These are phyloP conservation scores for Anastrepha obliqua DNA, from an alignment of 1,140 invertebrate genomes.

Conservation along the genomic window DNA sequence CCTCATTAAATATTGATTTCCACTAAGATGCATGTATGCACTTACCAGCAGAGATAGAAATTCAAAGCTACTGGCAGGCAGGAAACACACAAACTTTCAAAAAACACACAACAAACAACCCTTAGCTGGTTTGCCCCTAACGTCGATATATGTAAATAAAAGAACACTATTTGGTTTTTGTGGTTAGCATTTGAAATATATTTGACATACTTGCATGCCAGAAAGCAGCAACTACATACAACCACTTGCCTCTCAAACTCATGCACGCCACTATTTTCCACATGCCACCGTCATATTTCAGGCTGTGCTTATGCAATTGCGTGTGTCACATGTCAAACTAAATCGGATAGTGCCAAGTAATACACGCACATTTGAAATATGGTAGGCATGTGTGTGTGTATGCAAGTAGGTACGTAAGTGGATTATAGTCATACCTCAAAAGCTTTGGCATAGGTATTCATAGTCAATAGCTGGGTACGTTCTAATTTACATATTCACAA, in stretches of 20 bases:
- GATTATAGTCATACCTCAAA: constrained; percentile 21
- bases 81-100: background rate
- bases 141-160: background rate
- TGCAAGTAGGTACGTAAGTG: background rate
- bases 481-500: constrained; percentile 6
- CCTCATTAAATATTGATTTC: constrained; percentile 50
- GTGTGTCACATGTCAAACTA: background rate
- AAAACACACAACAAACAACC: background rate
- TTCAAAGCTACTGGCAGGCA: background rate
- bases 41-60: background rate
- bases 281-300: background rate
- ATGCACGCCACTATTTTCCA: background rate
- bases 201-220: constrained; percentile 48
- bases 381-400: background rate
- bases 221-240: background rate
- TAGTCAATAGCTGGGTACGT: background rate
- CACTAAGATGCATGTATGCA: background rate
- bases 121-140: background rate
- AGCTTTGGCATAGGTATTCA: background rate
- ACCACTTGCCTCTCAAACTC: background rate
- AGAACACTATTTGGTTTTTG: background rate
- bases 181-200: constrained; percentile 18
- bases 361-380: background rate
- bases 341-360: background rate
- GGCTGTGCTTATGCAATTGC: background rate